These are phyloP conservation scores for Drosophila burlai DNA, from an alignment of 1,140 invertebrate genomes.

Conservation along the genomic window DNA sequence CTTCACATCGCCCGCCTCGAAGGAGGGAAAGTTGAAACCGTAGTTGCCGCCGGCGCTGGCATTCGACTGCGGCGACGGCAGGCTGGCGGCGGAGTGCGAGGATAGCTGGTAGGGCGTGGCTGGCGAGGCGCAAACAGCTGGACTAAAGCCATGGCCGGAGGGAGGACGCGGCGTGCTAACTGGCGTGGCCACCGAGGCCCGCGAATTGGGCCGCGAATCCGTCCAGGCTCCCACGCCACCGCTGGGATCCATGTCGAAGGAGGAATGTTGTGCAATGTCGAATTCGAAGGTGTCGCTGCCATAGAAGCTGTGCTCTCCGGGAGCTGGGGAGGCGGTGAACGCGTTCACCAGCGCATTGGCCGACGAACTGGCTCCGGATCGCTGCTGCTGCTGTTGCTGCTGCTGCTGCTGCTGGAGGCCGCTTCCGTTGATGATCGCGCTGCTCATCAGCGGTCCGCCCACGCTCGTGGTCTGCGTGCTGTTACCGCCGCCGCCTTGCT, in stretches of 20 bases:
- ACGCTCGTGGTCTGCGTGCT: conserved; percentile 82
- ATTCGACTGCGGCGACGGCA: conserved; percentile 84
- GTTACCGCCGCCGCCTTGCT: conserved; percentile 48
- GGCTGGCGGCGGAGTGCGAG: conserved; percentile 79
- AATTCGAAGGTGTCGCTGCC: conserved; percentile 78
- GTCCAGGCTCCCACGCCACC: conserved; percentile 75
- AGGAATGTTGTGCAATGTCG: conserved; percentile 82
- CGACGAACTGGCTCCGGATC: conserved; percentile 76
- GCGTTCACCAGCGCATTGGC: conserved; percentile 65
- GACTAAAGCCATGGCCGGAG: conserved; percentile 84
- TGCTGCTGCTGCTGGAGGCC: conserved; percentile 69
- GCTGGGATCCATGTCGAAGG: conserved; percentile 81
- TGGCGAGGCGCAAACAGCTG: conserved; percentile 82
- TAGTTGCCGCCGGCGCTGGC: conserved; percentile 85
- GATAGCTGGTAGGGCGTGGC: conserved; percentile 82
- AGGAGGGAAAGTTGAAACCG: conserved; percentile 73
- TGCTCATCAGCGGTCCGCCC: conserved; percentile 89
- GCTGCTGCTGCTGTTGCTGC: conserved; percentile 47
- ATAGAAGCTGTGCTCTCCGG: conserved; percentile 68
- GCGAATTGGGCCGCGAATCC: conserved; percentile 84
- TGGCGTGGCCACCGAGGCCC: conserved; percentile 80
- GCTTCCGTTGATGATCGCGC: conserved; percentile 89
- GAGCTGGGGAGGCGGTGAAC: conserved; percentile 73
- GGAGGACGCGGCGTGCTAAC: conserved; percentile 82
- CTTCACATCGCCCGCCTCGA: conserved; percentile 68